phyloP scores from a whole-genome alignment of 2,888 invertebrate genomes.

The Hylaea fasciaria region DNA sequence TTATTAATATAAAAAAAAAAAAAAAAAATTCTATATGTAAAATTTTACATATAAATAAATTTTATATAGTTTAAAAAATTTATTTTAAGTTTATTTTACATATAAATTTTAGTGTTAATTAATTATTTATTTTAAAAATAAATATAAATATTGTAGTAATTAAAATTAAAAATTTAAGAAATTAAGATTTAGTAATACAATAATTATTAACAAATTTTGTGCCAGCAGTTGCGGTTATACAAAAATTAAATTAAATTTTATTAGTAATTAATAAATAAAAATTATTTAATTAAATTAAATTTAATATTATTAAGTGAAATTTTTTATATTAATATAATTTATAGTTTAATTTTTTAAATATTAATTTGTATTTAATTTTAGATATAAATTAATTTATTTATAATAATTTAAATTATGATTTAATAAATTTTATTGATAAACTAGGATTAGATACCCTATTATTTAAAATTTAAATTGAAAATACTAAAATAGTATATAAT shows the following conservation, averaged over 20 bases:
- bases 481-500: conserved; percentile 85
- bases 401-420: conserved; percentile 56
- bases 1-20: too few species aligned
- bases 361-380: too few species aligned
- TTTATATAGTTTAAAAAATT: conserved; percentile 80
- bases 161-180: conserved; percentile 85
- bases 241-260: conserved; percentile 84
- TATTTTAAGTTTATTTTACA: conserved; percentile 83
- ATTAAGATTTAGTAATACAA: conserved; percentile 86
- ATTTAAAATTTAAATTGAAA: conserved; percentile 80
- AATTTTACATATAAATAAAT: conserved; percentile 61
- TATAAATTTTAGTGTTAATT: conserved; percentile 80
- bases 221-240: conserved; percentile 90
- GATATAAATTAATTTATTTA: conserved; percentile 71
- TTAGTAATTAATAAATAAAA: conserved; percentile 72
- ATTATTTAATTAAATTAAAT: conserved; percentile 65
- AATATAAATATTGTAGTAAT: conserved; percentile 59
- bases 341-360: too few species aligned
- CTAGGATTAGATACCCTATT: conserved; percentile 90
- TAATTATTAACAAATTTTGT: conserved; percentile 87
- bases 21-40: conserved; percentile 66
- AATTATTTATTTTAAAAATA: conserved; percentile 32
- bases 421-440: conserved; percentile 79
- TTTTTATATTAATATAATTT: too few species aligned
- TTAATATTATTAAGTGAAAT: conserved; percentile 84